Base-by-base conservation (phyloP, 2,113 vertebrate species). In the Callaeas wilsoni region DNA sequence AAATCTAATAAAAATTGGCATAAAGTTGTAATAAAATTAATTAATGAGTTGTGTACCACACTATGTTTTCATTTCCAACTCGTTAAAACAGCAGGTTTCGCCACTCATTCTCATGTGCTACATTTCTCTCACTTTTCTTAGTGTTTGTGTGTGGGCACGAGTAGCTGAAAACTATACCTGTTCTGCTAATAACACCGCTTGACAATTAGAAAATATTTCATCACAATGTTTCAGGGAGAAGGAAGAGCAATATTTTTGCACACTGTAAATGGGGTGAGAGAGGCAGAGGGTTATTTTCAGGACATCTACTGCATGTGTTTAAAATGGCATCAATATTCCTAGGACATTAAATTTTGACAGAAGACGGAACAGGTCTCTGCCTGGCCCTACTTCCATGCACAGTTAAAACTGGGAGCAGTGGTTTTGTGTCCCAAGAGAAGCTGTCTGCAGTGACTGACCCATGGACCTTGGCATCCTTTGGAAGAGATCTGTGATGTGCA, bases 81-180 rank as follows among this genome's bases (percentile, higher is more conserved):
- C 93, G 78, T 94, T 96, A 96, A 96, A 96, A 62, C 52, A 87
- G 41, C n/a, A 89, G 56, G 52, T 94, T 96, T 77, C 71, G 57
- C 81, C 46, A 70, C 30, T 84, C 64, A 20, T 90, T 96, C 86
- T 90, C 27, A 65, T 35, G 44, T 44, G 47, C 41, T 80, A 64
- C 17, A 32, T 87, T 95, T 79, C 74, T 93, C 83, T 90, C 32
- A 60, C 39, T 96, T 87, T 71, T 64, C 70, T 88, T 52, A 57
- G 44, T 79, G 73, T 80, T 76, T 75, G 25, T 79, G 55, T 94
- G 82, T 78, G 84, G 82, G 59, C 87, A 81, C 9, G 49, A 77
- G 79, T 15, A 52, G 32, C 0, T 62, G 37, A 76, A 90, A 82
- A 88, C 74, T 37, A 49, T 30, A 41, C 26, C 15, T 44, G 12